Conservation (phyloP, 2,113 vertebrate genomes). For the Sylvicapra grimmia region DNA sequence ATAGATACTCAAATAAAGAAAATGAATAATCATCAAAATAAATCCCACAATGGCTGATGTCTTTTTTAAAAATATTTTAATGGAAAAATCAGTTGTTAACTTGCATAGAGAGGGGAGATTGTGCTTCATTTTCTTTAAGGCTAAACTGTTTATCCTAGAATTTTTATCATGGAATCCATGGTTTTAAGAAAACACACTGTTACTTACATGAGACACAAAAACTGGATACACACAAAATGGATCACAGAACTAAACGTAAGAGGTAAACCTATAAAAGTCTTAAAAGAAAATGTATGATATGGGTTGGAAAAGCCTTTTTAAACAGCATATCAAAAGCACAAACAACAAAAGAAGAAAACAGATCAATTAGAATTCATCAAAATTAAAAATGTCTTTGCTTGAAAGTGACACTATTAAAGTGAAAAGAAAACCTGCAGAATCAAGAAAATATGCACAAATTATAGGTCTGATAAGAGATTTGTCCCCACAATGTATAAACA, state of each 20-base stretch:
- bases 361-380: background rate
- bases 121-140: background rate
- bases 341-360: background rate
- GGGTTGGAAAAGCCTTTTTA: background rate
- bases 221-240: background rate
- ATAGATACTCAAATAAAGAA: slow-evolving; percentile 20
- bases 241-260: background rate
- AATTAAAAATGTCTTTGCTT: background rate
- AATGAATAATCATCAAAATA: slow-evolving; percentile 26
- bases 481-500: background rate
- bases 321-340: background rate
- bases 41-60: background rate
- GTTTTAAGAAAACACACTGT: background rate
- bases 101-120: background rate
- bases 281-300: background rate
- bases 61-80: background rate
- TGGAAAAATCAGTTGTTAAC: background rate
- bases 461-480: background rate
- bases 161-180: background rate
- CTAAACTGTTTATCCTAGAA: background rate
- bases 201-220: background rate
- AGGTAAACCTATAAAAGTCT: background rate
- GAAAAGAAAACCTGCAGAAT: background rate
- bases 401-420: background rate
- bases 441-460: background rate